A percentile compares a stretch with the other conserved stretches of the same genome.
phyloP scores from a whole-genome alignment of 1,140 invertebrate genomes.

The Zaprionus kolodkinae region DNA sequence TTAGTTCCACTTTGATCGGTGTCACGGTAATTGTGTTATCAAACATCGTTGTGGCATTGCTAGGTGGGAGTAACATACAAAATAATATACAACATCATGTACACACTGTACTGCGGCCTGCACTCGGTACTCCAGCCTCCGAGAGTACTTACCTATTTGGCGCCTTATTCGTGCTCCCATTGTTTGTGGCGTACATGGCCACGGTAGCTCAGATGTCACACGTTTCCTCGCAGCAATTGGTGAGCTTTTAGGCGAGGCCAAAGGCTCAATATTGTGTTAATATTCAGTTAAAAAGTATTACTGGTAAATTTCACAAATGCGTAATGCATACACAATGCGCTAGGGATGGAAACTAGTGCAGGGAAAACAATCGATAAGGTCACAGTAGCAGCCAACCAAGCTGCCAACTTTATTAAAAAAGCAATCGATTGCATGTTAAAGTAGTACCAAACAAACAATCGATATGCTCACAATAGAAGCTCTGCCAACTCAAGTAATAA shows the following conservation, averaged over 20 bases:
- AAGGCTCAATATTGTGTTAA: slow-evolving; percentile 35
- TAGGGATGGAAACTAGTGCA: slow-evolving; percentile 37
- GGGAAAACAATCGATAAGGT: slow-evolving; percentile 41
- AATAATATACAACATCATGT: slow-evolving; percentile 24
- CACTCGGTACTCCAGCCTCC: neutral
- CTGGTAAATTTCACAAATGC: slow-evolving; percentile 64
- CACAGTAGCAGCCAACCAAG: neutral
- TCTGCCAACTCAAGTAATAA: slow-evolving; percentile 3
- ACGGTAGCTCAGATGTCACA: slow-evolving; percentile 29
- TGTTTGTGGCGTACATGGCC: slow-evolving; percentile 77
- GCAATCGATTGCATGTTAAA: neutral
- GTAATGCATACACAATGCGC: slow-evolving; percentile 67
- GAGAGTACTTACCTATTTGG: slow-evolving; percentile 68
- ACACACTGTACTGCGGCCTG: slow-evolving; percentile 51
- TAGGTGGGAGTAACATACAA: slow-evolving; percentile 26
- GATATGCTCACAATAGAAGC: neutral
- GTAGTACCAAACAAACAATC: neutral
- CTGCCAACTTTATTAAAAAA: slow-evolving; percentile 16
- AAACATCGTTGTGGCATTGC: slow-evolving; percentile 68
- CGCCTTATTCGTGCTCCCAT: slow-evolving; percentile 74
- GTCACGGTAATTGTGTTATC: slow-evolving; percentile 76
- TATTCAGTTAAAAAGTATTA: slow-evolving; percentile 44
- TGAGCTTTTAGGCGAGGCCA: slow-evolving; percentile 18
- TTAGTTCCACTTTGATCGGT: slow-evolving; percentile 69
- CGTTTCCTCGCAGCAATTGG: slow-evolving; percentile 35